Conservation (phyloP, 2,797 vertebrate genomes). For the Odontamblyopus rebecca region DNA sequence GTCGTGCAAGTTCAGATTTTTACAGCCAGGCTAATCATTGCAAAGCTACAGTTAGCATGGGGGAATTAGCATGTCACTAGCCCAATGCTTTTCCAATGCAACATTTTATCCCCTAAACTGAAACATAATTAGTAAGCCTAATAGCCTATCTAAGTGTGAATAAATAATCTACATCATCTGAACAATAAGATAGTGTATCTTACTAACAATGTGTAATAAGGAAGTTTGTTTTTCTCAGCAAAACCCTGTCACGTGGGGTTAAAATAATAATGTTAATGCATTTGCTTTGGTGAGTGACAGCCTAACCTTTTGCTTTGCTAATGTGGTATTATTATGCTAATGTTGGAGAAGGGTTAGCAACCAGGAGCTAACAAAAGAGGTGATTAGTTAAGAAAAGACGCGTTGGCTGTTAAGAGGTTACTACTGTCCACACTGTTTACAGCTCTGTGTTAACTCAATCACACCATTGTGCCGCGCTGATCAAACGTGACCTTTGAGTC, state of each 20-base stretch:
- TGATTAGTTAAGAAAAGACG: conserved; percentile 9
- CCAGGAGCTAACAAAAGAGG: neutral
- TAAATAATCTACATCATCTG: neutral
- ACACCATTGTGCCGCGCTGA: conserved; percentile 9
- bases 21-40: conserved; percentile 42
- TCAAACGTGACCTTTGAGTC: conserved; percentile 5
- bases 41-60: conserved; percentile 23
- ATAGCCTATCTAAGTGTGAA: neutral
- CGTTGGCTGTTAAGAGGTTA: conserved; percentile 27
- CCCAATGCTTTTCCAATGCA: neutral
- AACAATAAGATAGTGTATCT: neutral
- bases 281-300: neutral
- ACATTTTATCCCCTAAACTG: neutral
- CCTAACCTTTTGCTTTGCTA: conserved; percentile 8
- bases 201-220: neutral
- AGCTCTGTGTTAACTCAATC: conserved; percentile 30
- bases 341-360: conserved; percentile 1
- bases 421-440: conserved; percentile 23
- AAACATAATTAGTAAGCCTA: neutral
- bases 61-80: conserved; percentile 55
- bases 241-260: conserved; percentile 5
- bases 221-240: neutral
- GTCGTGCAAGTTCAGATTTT: conserved; percentile 51
- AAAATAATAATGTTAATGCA: conserved; percentile 4
- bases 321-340: conserved; percentile 3